A percentile compares a stretch with the other conserved stretches of the same genome.
phyloP scores from a whole-genome alignment of 2,113 vertebrate species.

The Hemiprocne comata region DNA sequence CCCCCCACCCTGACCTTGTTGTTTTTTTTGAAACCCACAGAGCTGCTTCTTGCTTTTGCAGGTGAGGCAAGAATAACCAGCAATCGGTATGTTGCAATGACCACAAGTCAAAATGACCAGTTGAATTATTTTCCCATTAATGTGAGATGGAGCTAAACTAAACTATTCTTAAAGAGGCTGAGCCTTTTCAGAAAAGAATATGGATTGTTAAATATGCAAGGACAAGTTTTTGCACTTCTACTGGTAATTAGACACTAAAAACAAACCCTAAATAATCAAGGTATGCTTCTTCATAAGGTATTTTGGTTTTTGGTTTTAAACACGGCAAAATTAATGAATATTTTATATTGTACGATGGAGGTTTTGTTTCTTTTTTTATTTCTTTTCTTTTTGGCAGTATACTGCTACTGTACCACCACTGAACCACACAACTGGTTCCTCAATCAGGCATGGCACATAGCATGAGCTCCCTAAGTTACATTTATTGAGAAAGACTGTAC shows the following conservation, averaged over 20 bases:
- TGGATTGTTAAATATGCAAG: background rate
- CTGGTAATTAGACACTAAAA: background rate
- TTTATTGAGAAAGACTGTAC: background rate
- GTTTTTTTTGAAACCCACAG: accelerated
- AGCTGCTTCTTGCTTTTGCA: background rate
- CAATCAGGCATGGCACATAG: background rate
- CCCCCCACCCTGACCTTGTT: no score
- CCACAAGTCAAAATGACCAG: background rate
- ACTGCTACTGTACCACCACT: background rate
- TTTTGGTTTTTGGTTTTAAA: background rate
- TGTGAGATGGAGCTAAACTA: background rate
- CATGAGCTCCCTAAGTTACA: background rate
- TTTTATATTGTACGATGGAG: background rate
- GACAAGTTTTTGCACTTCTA: background rate
- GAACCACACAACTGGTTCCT: background rate
- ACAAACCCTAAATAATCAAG: background rate
- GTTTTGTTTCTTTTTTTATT: background rate
- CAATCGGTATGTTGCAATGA: background rate
- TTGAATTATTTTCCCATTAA: background rate
- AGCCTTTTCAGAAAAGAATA: background rate
- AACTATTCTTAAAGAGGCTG: background rate
- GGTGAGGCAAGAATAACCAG: background rate
- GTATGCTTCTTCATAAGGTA: background rate
- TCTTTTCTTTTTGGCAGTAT: background rate
- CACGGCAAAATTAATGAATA: background rate